These are phyloP conservation scores for Temnopleurus reevesii DNA, from an alignment of 53 echinoderm and acorn worm species.

Conservation along the genomic window DNA sequence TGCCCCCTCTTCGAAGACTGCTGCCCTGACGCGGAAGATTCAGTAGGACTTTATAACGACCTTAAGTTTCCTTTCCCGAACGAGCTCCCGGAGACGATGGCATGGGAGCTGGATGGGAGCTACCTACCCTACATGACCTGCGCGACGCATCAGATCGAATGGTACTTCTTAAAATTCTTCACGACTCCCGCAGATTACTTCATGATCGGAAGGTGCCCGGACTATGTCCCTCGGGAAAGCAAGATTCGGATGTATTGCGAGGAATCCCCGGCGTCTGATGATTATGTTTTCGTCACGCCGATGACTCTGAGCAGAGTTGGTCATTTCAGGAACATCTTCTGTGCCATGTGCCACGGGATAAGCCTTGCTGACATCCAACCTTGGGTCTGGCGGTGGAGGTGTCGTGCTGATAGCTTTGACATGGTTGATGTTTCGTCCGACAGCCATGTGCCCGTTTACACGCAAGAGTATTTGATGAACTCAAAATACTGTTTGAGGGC, in stretches of 20 bases:
- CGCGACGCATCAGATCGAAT: neutral
- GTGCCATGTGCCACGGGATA: conserved; percentile 52
- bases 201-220: neutral
- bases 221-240: conserved; percentile 10
- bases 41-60: neutral
- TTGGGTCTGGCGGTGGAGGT: neutral
- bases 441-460: neutral
- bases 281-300: neutral
- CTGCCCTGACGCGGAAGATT: neutral
- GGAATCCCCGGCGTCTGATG: neutral
- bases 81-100: neutral
- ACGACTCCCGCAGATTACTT: neutral
- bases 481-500: neutral
- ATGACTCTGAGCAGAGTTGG: neutral
- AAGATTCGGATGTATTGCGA: neutral
- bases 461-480: too few relatives aligned
- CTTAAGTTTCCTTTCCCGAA: neutral
- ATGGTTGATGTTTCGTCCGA: too few relatives aligned
- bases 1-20: neutral
- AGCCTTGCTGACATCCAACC: neutral
- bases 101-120: neutral
- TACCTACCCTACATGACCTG: conserved; percentile 14
- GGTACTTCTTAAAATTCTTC: neutral
- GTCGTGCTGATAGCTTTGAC: too few relatives aligned
- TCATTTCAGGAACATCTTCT: conserved; percentile 51